Base-by-base conservation (phyloP, 2,888 invertebrate genomes). In the Clunio marinus region DNA sequence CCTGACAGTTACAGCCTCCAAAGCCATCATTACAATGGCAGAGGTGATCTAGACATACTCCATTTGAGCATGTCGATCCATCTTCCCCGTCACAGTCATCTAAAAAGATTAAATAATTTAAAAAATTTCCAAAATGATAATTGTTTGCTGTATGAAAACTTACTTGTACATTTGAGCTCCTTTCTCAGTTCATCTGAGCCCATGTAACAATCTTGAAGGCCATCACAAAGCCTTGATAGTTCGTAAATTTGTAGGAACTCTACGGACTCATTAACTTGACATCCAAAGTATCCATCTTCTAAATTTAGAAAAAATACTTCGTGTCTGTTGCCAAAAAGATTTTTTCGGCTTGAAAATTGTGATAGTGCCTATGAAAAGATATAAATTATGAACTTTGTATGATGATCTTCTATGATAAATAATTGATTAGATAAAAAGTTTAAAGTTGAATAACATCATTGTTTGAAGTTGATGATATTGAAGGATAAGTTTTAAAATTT, bases 271-370 rank as follows among this genome's bases (percentile, higher is more conserved):
- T 96, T 96, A 76, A 95, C 93, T 86, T 96, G 95, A 83, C 95
- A 96, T 77, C 94, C 95, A 82, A 96, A 96, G 82, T 93, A 95
- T 78, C 95, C 95, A 84, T 95, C 94, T 84, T 95, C 95, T 82
- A 95, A 86, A 83, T 95, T 95, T 80, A 96, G 86, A 84, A 95
- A 93, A 85, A 96, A 95, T 80, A 94, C 89, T 85, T 95, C 94
- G 81, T 89, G 86, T 84, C 88, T 88, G 82, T 85, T 86, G 76
- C 88, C 87, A 83, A 88, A 74, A 69, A 74, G 20, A 74, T 77
- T 76, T 74, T 77, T 86, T 84, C 88, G 88, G 80, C 86, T 87
- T 79, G 85, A 85, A 82, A 86, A 86, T 84, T 89, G 88, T 84
- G 87, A 79, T 78, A 75, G 76, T 78, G 77, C 79, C 79, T 79